phyloP scores from a whole-genome alignment of 2,113 vertebrate genomes.

The Pygoscelis adeliae region DNA sequence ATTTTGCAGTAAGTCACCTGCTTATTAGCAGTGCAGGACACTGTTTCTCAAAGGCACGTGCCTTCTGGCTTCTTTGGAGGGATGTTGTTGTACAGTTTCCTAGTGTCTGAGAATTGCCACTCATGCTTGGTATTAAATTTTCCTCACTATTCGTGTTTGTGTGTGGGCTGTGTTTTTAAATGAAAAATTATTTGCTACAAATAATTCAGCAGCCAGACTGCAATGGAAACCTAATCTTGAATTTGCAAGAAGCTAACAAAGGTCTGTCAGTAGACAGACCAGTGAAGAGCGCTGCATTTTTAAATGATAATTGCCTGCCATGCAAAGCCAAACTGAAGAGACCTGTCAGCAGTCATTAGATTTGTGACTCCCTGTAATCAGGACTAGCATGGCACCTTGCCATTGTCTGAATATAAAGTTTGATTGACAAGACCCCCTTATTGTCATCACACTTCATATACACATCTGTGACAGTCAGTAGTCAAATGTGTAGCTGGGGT shows the following conservation, averaged over 20 bases:
- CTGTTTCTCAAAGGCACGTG: background rate
- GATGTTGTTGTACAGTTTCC: background rate
- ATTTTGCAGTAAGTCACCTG: background rate
- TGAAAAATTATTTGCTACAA: background rate
- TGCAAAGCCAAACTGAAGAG: background rate
- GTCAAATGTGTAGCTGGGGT: background rate
- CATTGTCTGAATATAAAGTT: background rate
- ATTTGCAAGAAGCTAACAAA: background rate
- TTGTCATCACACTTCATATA: background rate
- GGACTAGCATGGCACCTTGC: background rate
- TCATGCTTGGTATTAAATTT: background rate
- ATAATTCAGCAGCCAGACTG: background rate
- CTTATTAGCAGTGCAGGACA: background rate
- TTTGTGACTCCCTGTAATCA: background rate
- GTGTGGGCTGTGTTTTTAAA: background rate
- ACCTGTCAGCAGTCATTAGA: background rate
- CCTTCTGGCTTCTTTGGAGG: background rate
- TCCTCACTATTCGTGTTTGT: fast-evolving
- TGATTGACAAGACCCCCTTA: background rate
- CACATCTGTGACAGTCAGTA: background rate
- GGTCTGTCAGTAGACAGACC: background rate
- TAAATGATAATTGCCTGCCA: background rate
- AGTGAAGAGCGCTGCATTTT: background rate
- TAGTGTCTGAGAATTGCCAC: background rate
- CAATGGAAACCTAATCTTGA: background rate